Evolutionary conservation across 2,113 vertebrate genomes (phyloP).

Genomic region (Tachysurus fulvidraco): DNA sequence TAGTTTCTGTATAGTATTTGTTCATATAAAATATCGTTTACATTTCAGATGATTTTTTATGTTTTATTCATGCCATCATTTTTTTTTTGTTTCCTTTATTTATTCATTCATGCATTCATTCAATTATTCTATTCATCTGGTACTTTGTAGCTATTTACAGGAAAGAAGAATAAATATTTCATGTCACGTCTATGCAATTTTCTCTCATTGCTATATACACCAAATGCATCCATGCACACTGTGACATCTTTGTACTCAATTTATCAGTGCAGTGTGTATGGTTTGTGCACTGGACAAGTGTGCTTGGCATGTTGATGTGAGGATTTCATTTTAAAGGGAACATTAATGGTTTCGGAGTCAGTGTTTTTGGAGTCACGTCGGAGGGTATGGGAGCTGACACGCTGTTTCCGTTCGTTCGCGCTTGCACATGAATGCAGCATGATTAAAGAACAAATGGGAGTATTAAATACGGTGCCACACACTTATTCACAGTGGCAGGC

Average conservation of each 20-base stretch:
- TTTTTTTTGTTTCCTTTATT: background rate
- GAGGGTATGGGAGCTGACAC: background rate
- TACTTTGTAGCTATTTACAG: background rate
- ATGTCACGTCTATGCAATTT: slow-evolving; percentile 14
- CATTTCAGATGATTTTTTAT: background rate
- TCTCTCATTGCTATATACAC: background rate
- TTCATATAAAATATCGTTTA: background rate
- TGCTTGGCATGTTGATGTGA: background rate
- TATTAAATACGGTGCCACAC: background rate
- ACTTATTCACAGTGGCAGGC: background rate
- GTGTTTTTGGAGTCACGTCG: background rate
- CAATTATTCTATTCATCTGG: background rate
- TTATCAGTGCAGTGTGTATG: background rate
- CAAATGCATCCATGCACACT: background rate
- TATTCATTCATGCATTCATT: background rate
- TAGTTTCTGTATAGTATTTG: background rate
- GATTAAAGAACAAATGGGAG: background rate
- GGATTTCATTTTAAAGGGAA: background rate
- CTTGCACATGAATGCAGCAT: background rate
- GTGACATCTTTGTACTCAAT: slow-evolving; percentile 12
- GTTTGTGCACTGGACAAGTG: background rate
- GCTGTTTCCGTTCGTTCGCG: background rate
- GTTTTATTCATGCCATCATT: background rate
- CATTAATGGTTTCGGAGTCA: background rate
- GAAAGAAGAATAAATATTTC: background rate